Conservation (phyloP, 2,113 vertebrate species). For the Tupaia chinensis region DNA sequence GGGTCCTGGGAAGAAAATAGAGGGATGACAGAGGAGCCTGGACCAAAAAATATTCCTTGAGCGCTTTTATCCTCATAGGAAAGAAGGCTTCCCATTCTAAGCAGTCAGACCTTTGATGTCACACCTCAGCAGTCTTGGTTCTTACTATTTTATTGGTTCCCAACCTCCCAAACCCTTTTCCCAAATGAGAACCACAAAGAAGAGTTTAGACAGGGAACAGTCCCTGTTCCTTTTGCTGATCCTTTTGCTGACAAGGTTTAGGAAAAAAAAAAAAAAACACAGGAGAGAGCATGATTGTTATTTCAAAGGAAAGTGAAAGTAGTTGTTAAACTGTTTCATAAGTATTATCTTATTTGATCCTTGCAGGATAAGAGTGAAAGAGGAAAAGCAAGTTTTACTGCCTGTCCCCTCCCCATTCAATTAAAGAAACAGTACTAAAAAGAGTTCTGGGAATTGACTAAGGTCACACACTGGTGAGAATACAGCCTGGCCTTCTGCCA, state of each 20-base stretch:
- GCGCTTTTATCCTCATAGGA: neutral
- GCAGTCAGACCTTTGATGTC: neutral
- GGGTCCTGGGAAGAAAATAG: no score
- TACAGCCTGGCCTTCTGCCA: neutral
- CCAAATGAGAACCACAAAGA: neutral
- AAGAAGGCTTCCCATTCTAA: neutral
- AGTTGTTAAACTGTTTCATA: neutral
- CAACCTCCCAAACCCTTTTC: no score
- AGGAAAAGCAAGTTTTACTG: neutral
- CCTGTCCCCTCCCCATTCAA: neutral
- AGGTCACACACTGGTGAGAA: no score
- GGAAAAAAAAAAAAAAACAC: neutral
- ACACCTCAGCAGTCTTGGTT: neutral
- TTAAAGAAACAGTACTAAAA: neutral
- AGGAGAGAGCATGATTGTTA: neutral
- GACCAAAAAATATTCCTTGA: neutral
- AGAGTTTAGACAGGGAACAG: no score
- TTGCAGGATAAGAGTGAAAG: neutral
- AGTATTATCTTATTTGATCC: neutral
- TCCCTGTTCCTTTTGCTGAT: neutral
- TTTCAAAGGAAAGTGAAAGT: neutral
- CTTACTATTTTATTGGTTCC: neutral
- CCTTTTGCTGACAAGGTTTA: neutral
- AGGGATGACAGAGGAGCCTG: neutral
- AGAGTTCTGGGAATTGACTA: neutral